Conservation (phyloP, 2,797 vertebrate genomes). For the Betta splendens region DNA sequence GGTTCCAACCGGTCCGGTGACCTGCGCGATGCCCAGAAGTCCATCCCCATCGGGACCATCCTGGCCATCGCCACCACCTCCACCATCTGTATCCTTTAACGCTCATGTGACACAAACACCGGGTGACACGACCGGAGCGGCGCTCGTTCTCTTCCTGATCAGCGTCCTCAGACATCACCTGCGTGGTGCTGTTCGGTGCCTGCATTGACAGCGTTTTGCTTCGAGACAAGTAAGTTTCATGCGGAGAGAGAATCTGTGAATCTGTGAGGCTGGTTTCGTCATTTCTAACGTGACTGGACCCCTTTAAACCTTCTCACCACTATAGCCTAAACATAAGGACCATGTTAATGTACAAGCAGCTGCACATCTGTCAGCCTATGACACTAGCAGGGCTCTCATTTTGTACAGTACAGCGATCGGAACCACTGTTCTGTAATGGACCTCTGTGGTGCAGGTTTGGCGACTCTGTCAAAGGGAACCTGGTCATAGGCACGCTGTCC, state of each 20-base stretch:
- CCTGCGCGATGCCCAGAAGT: conserved; percentile 93
- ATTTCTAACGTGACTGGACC: no score
- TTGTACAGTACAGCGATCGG: no score
- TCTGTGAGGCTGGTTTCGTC: no score
- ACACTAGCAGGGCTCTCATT: no score
- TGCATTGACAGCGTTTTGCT: conserved; percentile 93
- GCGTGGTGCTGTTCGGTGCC: conserved; percentile 91
- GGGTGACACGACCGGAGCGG: no score
- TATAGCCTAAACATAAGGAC: no score
- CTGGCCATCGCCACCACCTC: conserved; percentile 93
- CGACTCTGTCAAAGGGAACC: conserved; percentile 92
- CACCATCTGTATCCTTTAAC: conserved; percentile 91
- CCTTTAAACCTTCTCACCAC: no score
- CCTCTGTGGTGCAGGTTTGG: conserved; percentile 83
- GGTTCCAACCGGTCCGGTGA: conserved; percentile 97
- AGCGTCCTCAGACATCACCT: conserved; percentile 83
- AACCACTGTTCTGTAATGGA: no score
- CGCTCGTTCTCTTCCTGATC: no score
- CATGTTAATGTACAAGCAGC: no score
- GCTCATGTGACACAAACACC: not conserved
- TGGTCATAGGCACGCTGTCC: conserved; percentile 92
- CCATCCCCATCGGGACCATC: conserved; percentile 95
- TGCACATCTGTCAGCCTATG: no score
- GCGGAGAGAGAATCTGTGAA: no score
- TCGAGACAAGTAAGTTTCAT: conserved; percentile 90